phyloP scores from a whole-genome alignment of 2,797 vertebrate genomes.

The Girardinus metallicus region DNA sequence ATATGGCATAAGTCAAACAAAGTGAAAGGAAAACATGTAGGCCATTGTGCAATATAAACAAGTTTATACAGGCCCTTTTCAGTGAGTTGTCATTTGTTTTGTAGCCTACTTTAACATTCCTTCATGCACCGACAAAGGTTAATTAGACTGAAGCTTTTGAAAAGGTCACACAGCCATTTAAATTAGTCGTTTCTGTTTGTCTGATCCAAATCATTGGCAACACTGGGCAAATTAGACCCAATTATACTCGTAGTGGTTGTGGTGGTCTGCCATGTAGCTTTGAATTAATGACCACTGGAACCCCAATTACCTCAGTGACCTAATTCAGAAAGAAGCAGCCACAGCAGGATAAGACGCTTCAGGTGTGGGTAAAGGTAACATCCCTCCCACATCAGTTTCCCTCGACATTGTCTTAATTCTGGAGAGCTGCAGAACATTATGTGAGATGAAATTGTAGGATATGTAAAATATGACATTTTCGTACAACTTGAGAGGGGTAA shows the following conservation, averaged over 20 bases:
- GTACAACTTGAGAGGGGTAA: constrained; percentile 72
- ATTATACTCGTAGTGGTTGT: constrained; percentile 73
- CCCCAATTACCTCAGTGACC: constrained; percentile 67
- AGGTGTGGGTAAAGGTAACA: constrained; percentile 40
- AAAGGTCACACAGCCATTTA: constrained; percentile 81
- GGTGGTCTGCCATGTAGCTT: constrained; percentile 59
- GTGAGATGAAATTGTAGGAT: constrained; percentile 77
- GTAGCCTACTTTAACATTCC: constrained; percentile 63
- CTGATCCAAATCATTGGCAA: constrained; percentile 78
- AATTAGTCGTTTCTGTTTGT: constrained; percentile 81
- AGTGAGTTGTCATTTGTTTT: constrained; percentile 38
- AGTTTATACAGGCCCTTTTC: constrained; percentile 3
- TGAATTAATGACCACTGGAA: constrained; percentile 66
- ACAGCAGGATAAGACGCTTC: constrained; percentile 30
- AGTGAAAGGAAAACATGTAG: neutral
- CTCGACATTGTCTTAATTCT: constrained; percentile 67
- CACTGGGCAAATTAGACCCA: constrained; percentile 82
- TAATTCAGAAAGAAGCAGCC: constrained; percentile 49
- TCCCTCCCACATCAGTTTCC: constrained; percentile 42
- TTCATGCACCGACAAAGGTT: constrained; percentile 76
- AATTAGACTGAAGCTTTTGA: constrained; percentile 78
- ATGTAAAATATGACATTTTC: constrained; percentile 86
- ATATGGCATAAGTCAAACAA: neutral
- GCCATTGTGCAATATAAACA: neutral
- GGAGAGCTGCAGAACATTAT: constrained; percentile 56